A percentile compares a stretch with the other conserved stretches of the same genome.
These are phyloP conservation scores for Rhopalosiphum padi DNA, from an alignment of 1,140 invertebrate species.

Conservation along the genomic window DNA sequence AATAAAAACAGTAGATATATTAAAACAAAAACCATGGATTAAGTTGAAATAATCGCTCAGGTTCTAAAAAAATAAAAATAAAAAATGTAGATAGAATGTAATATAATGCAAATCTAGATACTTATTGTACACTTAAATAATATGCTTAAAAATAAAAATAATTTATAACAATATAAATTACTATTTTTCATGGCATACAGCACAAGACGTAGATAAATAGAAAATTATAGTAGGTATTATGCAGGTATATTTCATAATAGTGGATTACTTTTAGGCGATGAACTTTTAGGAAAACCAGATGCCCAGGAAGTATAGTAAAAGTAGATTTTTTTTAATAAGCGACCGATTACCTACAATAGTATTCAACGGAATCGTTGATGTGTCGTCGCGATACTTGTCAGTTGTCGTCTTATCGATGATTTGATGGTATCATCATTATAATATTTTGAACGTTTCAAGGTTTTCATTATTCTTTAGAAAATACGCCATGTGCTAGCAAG, in stretches of 20 bases:
- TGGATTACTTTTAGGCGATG: background rate
- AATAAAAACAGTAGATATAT: background rate
- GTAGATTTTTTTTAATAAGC: background rate
- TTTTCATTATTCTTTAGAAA: constrained; percentile 35
- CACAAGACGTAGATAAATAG: background rate
- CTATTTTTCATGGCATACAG: background rate
- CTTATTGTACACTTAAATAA: background rate
- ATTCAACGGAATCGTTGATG: background rate
- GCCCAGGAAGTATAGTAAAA: background rate
- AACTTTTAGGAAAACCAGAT: background rate
- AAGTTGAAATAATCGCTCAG: background rate
- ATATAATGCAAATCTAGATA: no score
- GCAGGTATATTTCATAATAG: background rate
- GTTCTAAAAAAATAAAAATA: background rate
- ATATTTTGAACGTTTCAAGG: constrained; percentile 31
- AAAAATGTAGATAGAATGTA: background rate
- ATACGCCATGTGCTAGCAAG: constrained; percentile 29
- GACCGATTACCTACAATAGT: background rate
- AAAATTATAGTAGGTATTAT: background rate
- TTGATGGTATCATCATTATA: background rate
- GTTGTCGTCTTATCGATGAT: background rate
- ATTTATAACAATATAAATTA: background rate
- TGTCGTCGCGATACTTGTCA: background rate
- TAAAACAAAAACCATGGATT: background rate
- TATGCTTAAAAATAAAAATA: background rate